Evolutionary conservation across 2,113 vertebrate genomes (phyloP), one percentile per base, ranked within the genome.

Genomic region (Gallinago paraguaiae): DNA sequence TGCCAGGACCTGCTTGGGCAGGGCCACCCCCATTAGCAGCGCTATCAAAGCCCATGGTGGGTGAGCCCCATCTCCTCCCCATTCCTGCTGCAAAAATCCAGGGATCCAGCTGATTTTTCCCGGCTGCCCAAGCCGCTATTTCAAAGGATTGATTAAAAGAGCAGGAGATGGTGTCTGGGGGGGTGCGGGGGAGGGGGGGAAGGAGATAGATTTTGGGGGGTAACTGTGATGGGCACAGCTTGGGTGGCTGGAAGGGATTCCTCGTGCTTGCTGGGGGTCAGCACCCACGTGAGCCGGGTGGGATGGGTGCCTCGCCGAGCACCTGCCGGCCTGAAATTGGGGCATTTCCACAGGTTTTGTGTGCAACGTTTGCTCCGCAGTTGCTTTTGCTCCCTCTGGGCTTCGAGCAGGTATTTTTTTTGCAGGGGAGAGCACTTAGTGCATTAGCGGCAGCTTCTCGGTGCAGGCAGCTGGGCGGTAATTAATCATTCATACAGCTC

Each of bases 401-500:
- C 63, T 86, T 10, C 1, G 6, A 30, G 82, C 54, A 43, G 90
- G 87, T 30, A 31, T 46, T 46, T 46, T 61, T n/a, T n/a, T 15
- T 18, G 64, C 45, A 39, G 76, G 60, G 87, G 13, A 91, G 92
- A 92, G 92, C 85, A 19, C 93, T 93, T 70, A 50, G 91, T 37
- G 93, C 96, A 88, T 97, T 94, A 95, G 24, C 88, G 5, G 71
- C 43, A 1, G n/a, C 35, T 35, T 37, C 92, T 82, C 41, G 4
- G 20, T 3, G 15, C 70, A 3, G 10, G 15, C 31, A 10, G 30
- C 35, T 24, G 9, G 64, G 77, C 63, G 57, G 77, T 60, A 77
- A 97, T 96, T 80, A 96, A 97, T 97, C 94, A 96, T 96, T 97
- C 93, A 93, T 91, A 13, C 85, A 90, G 94, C 94, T 61, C 95